Conservation (phyloP, 1,140 invertebrate species). For the Pemphigus obesinymphae region DNA sequence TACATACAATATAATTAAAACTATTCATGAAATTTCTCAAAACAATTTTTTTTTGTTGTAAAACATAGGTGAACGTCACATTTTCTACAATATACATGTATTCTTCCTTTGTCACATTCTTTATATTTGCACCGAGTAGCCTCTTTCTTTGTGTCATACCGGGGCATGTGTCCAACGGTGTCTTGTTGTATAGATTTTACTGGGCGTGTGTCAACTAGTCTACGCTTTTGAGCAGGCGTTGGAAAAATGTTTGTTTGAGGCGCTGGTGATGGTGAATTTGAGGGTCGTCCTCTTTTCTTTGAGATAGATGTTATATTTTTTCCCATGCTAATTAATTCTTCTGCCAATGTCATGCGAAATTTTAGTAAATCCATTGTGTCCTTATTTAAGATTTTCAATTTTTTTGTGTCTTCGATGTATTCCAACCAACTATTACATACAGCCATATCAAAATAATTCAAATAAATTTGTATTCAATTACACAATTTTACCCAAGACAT, state of each 20-base stretch:
- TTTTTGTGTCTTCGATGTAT: background rate
- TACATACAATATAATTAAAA: no score
- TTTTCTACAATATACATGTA: background rate
- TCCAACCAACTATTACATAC: background rate
- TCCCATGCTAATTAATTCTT: background rate
- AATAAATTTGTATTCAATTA: no score
- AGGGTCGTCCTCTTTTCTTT: background rate
- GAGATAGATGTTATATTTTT: background rate
- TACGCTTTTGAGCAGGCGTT: background rate
- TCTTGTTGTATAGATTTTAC: background rate
- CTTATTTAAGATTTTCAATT: background rate
- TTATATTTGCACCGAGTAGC: background rate
- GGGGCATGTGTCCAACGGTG: background rate
- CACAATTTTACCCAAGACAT: no score
- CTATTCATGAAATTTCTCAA: background rate
- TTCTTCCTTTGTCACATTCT: background rate
- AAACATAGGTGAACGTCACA: background rate
- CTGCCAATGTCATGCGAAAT: background rate
- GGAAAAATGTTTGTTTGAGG: background rate
- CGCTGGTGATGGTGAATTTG: background rate
- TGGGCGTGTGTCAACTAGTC: background rate
- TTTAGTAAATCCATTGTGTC: background rate
- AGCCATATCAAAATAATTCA: slow-evolving; percentile 8
- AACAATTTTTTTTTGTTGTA: background rate
- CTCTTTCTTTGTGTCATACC: background rate